Evolutionary conservation across 2,797 vertebrate species (phyloP).

Genomic region (Silurus aristotelis): DNA sequence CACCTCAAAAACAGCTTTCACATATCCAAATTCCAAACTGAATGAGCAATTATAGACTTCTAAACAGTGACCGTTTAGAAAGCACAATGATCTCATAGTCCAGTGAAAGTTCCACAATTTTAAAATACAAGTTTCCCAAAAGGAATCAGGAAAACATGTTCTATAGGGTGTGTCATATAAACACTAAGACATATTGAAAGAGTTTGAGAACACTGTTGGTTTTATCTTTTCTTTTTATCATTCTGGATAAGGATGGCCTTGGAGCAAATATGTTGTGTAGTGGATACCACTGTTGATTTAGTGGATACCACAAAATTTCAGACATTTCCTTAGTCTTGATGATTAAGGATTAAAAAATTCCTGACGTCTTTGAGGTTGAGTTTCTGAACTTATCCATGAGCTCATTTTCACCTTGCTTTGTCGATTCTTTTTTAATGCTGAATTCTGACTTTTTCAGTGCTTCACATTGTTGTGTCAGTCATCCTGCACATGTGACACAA

Average conservation of each 20-base stretch:
- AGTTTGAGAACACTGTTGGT: not conserved
- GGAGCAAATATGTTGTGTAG: not conserved
- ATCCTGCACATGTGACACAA: not conserved
- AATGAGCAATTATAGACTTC: no score
- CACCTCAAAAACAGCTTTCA: not conserved
- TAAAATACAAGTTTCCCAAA: not conserved
- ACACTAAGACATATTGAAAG: not conserved
- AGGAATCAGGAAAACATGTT: not conserved
- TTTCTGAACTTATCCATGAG: not conserved
- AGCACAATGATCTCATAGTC: not conserved
- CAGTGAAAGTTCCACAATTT: not conserved
- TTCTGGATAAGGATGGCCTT: not conserved
- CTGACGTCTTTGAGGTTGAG: not conserved
- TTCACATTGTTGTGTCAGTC: not conserved
- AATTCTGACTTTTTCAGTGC: not conserved
- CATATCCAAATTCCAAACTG: not conserved
- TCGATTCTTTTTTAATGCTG: not conserved
- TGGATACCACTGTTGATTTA: no score
- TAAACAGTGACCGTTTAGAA: not conserved
- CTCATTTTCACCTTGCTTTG: not conserved
- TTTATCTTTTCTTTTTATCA: not conserved
- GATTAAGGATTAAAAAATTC: not conserved
- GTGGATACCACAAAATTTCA: not conserved
- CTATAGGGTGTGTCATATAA: not conserved
- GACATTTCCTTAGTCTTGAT: not conserved